Percentiles rank a stretch among this genome's conserved stretches.
These are phyloP conservation scores for Leptinotarsa undecemlineata DNA, from an alignment of 1,140 invertebrate species.

Conservation along the genomic window DNA sequence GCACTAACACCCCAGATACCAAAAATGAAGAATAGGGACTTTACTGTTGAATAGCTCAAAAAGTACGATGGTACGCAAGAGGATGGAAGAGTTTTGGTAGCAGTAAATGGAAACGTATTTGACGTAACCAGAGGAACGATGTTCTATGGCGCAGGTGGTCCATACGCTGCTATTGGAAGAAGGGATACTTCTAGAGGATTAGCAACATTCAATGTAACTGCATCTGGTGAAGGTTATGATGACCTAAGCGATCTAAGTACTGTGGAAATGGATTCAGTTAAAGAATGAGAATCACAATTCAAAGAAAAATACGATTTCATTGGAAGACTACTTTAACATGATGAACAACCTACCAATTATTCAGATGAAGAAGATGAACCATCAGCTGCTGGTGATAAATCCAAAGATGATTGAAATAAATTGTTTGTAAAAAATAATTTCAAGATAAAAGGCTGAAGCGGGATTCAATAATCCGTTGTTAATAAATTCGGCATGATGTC, in stretches of 20 bases:
- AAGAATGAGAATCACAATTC: constrained; percentile 94
- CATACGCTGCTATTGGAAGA: constrained; percentile 94
- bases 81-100: constrained; percentile 87
- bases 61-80: constrained; percentile 80
- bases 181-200: constrained; percentile 92
- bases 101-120: constrained; percentile 94
- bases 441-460: constrained; percentile 16
- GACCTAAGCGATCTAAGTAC: constrained; percentile 91
- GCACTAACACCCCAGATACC: constrained; percentile 69
- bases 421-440: neutral
- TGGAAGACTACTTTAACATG: constrained; percentile 87
- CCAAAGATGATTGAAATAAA: constrained; percentile 48
- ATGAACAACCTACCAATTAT: constrained; percentile 88
- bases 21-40: constrained; percentile 85
- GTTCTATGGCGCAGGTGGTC: constrained; percentile 94
- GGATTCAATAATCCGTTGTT: constrained; percentile 13
- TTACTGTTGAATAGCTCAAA: constrained; percentile 86
- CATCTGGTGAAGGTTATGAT: constrained; percentile 87
- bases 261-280: constrained; percentile 83
- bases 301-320: constrained; percentile 94
- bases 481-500: neutral
- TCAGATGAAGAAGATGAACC: constrained; percentile 86
- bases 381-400: constrained; percentile 54
- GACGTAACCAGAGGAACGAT: constrained; percentile 88
- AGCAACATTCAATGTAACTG: constrained; percentile 88